Base-by-base conservation (phyloP, 92 coral and sea anemone species). In the Montipora capitata region DNA sequence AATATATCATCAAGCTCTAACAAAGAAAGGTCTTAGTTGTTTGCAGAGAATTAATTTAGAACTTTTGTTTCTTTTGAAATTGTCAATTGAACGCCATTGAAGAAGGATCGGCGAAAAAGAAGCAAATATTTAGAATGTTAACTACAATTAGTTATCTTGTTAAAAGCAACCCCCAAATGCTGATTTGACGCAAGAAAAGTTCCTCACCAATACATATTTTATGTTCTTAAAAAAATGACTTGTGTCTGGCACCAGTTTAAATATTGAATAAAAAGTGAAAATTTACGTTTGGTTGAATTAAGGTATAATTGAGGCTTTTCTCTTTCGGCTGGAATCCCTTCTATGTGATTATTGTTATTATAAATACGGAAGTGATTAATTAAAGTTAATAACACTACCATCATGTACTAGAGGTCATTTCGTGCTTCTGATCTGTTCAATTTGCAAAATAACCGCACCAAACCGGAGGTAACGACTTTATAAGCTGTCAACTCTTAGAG, bases 1-100 rank as follows among this genome's bases (percentile, higher is more conserved):
- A 27, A 5, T 48, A 5, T 48, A 10, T 42, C 72, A 83, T 58
- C 44, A 72, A 39, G 27, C 45, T 58, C 42, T 7, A 72, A 72
- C 78, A 83, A 72, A 17, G 8, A 71, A 20, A 71, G 57, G 4
- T 11, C 4, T 41, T 18, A 71, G 45, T 44, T 83, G 79, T 83
- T 72, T 83, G 87, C 79, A 83, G 61, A 83, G 87, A 61, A 56
- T 43, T 70, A 83, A 83, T 83, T 73, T 83, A 72, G 72, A 35
- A 59, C 72, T 83, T 83, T 72, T 72, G 70, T 61, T 13, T 72
- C 39, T 83, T 71, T 70, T 57, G 79, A 72, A 62, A 83, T 72
- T 61, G 72, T 72, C 71, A 72, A 72, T 62, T 72, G 79, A 48
- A 72, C 58, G 79, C 69, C 57, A n/a, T 49, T 40, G 76, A 4